These are phyloP conservation scores for Neomonachus schauinslandi DNA, from an alignment of 2,113 vertebrate genomes.

Conservation along the genomic window DNA sequence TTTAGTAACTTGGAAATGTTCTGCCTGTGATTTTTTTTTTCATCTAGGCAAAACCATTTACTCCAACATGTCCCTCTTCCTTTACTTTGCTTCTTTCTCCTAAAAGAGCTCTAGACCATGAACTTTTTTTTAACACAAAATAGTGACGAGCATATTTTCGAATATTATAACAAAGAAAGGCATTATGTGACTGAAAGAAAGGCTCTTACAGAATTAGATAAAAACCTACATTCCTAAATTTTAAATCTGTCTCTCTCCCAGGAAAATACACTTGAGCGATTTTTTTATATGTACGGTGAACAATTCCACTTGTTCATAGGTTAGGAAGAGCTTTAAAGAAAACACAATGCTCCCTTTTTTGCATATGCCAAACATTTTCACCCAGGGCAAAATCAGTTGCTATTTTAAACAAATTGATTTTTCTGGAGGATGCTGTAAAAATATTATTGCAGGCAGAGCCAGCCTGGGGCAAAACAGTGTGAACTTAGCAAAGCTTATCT, in stretches of 20 bases:
- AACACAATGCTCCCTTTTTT: constrained; percentile 40
- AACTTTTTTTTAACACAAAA: constrained; percentile 16
- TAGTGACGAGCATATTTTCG: not conserved
- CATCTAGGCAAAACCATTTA: constrained; percentile 34
- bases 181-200: constrained; percentile 53
- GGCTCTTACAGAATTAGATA: constrained; percentile 53
- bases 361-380: constrained; percentile 73
- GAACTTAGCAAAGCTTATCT: not conserved
- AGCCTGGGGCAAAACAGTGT: constrained; percentile 51
- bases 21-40: constrained; percentile 59
- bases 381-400: constrained; percentile 67
- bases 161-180: constrained; percentile 54
- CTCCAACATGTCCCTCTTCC: not conserved
- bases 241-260: constrained; percentile 41
- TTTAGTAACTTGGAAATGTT: constrained; percentile 63
- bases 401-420: constrained; percentile 79
- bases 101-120: not conserved
- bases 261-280: not conserved
- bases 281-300: not conserved
- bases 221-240: constrained; percentile 36
- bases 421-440: constrained; percentile 72
- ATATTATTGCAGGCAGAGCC: constrained; percentile 60
- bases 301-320: constrained; percentile 20
- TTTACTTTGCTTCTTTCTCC: not conserved
- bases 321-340: constrained; percentile 43